Base-by-base conservation (phyloP, 2,113 vertebrate species). In the Malurus cyaneus region DNA sequence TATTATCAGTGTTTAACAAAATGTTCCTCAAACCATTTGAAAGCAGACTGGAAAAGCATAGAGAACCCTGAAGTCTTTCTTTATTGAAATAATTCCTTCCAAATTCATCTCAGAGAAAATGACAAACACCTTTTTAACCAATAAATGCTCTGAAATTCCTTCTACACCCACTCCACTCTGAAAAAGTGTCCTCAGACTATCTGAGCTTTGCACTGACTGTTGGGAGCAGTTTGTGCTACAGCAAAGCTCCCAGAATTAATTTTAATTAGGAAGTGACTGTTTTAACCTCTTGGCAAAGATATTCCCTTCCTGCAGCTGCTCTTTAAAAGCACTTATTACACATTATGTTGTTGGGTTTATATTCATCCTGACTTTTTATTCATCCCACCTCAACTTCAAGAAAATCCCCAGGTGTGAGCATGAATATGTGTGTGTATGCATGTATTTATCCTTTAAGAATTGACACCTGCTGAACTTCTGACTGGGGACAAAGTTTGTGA, bases 301-400 rank as follows among this genome's bases (percentile, higher is more conserved):
- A 28, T 28, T 36, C 93, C 95, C 97, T 94, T 94, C 86, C 94
- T 80, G 52, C 46, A 65, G 23, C 2, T 87, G 80, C 14, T 84
- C 39, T 89, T 70, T 28, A 29, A 18, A 95, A 93, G 61, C 39
- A 53, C 41, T 81, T 78, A 70, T 39, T 13, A 54, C 5, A 67
- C 14, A 87, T 20, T 7, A 60, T 18, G 32, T 29, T 36, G 64
- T 70, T 71, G 61, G 89, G 1, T 80, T 93, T 70, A 8, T 23
- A 69, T 49, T 77, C 8, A 62, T 26, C 16, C 47, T 32, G 54
- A 24, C 1, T 1, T 39, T 54, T 39, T 10, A 53, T 64, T 82
- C 47, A 83, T 29, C 67, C 71, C 49, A 84, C 12, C 25, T 46
- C 44, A 60, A 8, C 50, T 54, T 87, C 49, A 64, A 61, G 56